These are phyloP conservation scores for Hemistola chrysoprasaria DNA, from an alignment of 2,888 invertebrate genomes.

Conservation along the genomic window DNA sequence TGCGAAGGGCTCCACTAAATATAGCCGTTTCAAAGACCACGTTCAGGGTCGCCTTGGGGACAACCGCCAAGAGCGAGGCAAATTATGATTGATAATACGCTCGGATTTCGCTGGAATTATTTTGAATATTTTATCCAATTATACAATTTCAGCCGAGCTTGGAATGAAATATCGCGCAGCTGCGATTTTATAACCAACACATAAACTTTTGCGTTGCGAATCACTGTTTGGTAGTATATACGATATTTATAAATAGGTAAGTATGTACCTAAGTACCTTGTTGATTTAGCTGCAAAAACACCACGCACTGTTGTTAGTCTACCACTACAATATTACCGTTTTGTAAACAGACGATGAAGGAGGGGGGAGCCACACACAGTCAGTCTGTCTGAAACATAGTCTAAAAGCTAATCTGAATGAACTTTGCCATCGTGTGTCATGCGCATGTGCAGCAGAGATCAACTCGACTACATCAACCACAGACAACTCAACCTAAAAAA, in stretches of 20 bases:
- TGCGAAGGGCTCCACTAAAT: constrained; percentile 58
- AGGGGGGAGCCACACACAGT: not conserved
- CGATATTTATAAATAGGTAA: not conserved
- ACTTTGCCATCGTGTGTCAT: constrained; percentile 22
- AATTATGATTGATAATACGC: constrained; percentile 71
- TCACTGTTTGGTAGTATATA: no score
- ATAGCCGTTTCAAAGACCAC: constrained; percentile 43
- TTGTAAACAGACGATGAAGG: no score
- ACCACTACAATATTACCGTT: no score
- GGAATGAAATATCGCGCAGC: not conserved
- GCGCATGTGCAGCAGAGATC: constrained; percentile 24
- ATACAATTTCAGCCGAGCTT: not conserved
- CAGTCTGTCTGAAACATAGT: constrained; percentile 3
- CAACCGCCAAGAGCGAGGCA: constrained; percentile 67
- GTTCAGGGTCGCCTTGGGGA: constrained; percentile 64
- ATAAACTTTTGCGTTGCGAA: constrained; percentile 2
- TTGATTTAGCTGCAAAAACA: no score
- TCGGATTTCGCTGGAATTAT: constrained; percentile 48
- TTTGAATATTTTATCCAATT: constrained; percentile 30
- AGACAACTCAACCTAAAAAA: no score
- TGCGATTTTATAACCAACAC: constrained; percentile 1
- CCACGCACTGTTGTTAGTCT: no score
- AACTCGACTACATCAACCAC: constrained; percentile 25
- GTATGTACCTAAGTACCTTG: no score
- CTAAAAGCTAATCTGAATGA: constrained; percentile 16